Conservation (phyloP, 2,113 vertebrate genomes). For the Xenus cinereus region DNA sequence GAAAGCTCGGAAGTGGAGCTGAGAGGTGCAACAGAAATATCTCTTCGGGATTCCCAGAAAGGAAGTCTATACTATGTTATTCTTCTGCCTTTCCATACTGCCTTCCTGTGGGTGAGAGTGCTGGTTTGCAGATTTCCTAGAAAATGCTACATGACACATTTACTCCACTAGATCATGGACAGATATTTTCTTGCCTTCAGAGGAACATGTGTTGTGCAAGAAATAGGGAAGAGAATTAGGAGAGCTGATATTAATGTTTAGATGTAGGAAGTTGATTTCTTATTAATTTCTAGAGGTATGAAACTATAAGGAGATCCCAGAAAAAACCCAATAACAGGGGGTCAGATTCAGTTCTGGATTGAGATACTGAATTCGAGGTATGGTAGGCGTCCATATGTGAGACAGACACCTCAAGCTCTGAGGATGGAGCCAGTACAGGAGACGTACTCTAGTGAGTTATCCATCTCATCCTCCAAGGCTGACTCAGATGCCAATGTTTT, state of each 20-base stretch:
- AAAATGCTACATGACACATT: neutral
- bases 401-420: neutral
- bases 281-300: neutral
- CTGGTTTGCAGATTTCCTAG: neutral
- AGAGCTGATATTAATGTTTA: neutral
- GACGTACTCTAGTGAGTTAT: neutral
- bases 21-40: neutral
- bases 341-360: neutral
- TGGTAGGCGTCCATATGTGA: neutral
- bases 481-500: neutral
- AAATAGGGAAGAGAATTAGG: neutral
- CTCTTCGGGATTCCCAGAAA: neutral
- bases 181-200: neutral
- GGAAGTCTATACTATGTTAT: neutral
- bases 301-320: neutral
- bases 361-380: neutral
- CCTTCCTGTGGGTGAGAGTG: neutral
- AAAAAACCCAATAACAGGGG: neutral
- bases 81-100: neutral
- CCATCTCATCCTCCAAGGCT: neutral
- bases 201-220: neutral
- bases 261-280: neutral
- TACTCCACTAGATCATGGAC: neutral
- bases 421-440: neutral
- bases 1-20: neutral